These are phyloP conservation scores for Reticulitermes lucifugus DNA, from an alignment of 2,888 invertebrate species.

Conservation along the genomic window DNA sequence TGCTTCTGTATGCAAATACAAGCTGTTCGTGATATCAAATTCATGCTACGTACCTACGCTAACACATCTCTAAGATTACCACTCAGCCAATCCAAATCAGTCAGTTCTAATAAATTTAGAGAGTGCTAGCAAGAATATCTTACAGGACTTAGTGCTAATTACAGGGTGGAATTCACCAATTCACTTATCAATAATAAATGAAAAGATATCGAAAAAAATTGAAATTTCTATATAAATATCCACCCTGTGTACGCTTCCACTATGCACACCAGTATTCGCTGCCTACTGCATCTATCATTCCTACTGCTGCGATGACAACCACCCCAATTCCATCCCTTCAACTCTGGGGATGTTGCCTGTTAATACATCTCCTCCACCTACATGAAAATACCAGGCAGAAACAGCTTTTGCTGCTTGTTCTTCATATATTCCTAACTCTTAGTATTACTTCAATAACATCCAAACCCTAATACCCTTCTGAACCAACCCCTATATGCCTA, in stretches of 20 bases:
- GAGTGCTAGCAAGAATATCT: too few relatives aligned
- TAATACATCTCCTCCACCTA: not conserved
- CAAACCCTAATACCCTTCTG: not conserved
- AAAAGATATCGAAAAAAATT: not conserved
- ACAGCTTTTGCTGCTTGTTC: not conserved
- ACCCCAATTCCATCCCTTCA: not conserved
- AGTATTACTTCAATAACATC: conserved; percentile 8
- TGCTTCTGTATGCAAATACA: too few relatives aligned
- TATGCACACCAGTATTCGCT: not conserved
- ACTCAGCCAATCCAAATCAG: too few relatives aligned
- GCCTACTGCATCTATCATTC: not conserved
- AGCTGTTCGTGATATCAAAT: too few relatives aligned
- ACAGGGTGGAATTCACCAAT: too few relatives aligned
- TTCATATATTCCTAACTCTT: conserved; percentile 3
- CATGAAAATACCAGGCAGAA: not conserved
- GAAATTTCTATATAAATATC: not conserved
- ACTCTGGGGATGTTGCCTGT: not conserved
- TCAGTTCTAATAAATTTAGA: too few relatives aligned
- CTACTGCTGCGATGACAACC: not conserved
- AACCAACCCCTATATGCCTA: not conserved
- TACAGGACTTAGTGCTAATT: too few relatives aligned
- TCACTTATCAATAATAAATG: not conserved
- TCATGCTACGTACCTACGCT: too few relatives aligned
- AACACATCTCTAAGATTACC: too few relatives aligned
- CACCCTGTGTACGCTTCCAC: not conserved